Conservation (phyloP, 2,113 vertebrate genomes). For the Malaclemys terrapin region DNA sequence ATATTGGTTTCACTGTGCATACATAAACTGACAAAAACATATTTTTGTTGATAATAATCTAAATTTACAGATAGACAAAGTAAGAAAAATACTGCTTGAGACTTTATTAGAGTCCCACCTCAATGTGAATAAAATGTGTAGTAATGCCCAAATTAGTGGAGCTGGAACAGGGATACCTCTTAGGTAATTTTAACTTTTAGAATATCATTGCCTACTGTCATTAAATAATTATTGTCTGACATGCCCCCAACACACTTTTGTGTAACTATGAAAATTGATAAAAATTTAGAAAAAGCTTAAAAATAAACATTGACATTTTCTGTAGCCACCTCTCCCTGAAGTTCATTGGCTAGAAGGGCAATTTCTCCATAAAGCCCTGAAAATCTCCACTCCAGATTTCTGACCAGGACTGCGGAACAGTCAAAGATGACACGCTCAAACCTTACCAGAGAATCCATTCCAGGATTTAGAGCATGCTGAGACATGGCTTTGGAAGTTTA, state of each 20-base stretch:
- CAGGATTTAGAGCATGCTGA: not conserved
- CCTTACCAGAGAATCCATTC: not conserved
- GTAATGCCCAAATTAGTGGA: too few species aligned
- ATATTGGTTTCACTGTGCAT: not conserved
- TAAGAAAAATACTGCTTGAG: too few species aligned
- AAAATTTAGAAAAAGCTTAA: not conserved
- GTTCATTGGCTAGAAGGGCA: not conserved
- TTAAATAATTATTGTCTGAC: too few species aligned
- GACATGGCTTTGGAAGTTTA: rapidly evolving
- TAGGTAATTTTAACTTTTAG: too few species aligned
- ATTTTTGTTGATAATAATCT: not conserved
- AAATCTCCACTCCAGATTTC: not conserved
- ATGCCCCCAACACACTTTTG: not conserved
- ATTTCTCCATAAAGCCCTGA: not conserved
- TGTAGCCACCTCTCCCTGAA: not conserved
- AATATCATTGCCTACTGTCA: too few species aligned
- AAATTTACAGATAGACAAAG: not conserved
- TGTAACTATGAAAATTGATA: not conserved
- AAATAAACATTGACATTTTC: not conserved
- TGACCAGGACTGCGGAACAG: not conserved
- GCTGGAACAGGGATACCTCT: too few species aligned
- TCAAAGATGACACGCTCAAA: not conserved
- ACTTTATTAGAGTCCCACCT: too few species aligned
- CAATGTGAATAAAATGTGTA: too few species aligned
- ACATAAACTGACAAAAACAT: not conserved